phyloP scores from a whole-genome alignment of 2,888 invertebrate species.

The Drosophila maculinotata region DNA sequence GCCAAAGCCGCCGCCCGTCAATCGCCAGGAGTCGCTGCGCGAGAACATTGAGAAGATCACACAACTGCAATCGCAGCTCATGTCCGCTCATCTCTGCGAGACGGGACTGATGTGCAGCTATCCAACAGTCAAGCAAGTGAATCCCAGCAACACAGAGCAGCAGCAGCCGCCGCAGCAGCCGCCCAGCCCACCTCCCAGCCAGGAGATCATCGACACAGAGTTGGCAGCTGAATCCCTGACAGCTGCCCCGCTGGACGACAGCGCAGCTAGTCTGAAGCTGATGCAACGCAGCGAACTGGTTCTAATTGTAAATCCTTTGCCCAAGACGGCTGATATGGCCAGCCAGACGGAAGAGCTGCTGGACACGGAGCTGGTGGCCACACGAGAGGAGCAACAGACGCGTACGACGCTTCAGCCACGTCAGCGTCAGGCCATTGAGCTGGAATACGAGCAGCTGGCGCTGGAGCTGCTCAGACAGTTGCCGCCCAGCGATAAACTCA shows the following conservation, averaged over 20 bases:
- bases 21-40: slow-evolving; percentile 83
- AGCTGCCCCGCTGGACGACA: slow-evolving; percentile 61
- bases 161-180: slow-evolving; percentile 5
- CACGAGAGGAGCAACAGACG: slow-evolving; percentile 73
- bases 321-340: slow-evolving; percentile 87
- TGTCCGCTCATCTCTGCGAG: slow-evolving; percentile 84
- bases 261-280: slow-evolving; percentile 85
- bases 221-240: slow-evolving; percentile 28
- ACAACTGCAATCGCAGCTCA: slow-evolving; percentile 84
- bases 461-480: slow-evolving; percentile 88
- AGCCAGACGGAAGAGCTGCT: slow-evolving; percentile 87
- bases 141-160: slow-evolving; percentile 20
- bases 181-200: slow-evolving; percentile 30
- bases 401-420: slow-evolving; percentile 85
- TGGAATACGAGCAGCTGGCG: slow-evolving; percentile 91
- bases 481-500: slow-evolving; percentile 88
- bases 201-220: slow-evolving; percentile 1
- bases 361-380: slow-evolving; percentile 77
- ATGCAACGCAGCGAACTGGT: slow-evolving; percentile 89
- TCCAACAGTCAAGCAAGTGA: slow-evolving; percentile 33
- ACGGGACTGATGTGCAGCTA: slow-evolving; percentile 62
- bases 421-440: slow-evolving; percentile 90
- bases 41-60: slow-evolving; percentile 85
- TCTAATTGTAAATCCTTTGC: slow-evolving; percentile 87
- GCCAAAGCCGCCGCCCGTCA: slow-evolving; percentile 69